phyloP scores from a whole-genome alignment of 37 sponge, comb jelly and placozoan species.

The Aplysina aerophoba region DNA sequence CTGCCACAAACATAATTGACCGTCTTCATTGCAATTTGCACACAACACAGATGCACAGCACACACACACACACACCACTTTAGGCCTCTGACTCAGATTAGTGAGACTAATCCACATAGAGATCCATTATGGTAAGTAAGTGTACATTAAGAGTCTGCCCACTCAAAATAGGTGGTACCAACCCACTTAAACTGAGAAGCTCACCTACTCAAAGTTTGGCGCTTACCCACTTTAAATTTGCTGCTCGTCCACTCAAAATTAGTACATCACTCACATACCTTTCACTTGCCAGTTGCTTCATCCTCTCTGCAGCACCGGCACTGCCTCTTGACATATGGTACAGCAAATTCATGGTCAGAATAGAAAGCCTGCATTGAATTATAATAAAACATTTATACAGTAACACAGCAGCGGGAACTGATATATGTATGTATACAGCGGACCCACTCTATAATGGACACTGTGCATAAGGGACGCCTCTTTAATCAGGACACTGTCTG shows the following conservation, averaged over 20 bases:
- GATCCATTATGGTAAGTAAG: too few relatives aligned
- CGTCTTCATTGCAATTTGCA: too few relatives aligned
- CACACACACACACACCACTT: too few relatives aligned
- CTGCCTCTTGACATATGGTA: slow-evolving; percentile 60
- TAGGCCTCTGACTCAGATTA: too few relatives aligned
- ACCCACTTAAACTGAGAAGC: not conserved
- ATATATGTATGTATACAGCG: too few relatives aligned
- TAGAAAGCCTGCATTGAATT: slow-evolving; percentile 8
- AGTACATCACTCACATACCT: not conserved
- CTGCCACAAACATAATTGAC: too few relatives aligned
- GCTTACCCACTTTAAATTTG: not conserved
- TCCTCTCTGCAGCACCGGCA: not conserved
- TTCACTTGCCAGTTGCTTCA: slow-evolving; percentile 8
- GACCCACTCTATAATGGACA: too few relatives aligned
- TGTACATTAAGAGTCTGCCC: slow-evolving; percentile 7
- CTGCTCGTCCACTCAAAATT: too few relatives aligned
- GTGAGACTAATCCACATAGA: too few relatives aligned
- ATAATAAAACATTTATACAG: not conserved
- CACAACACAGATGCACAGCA: too few relatives aligned
- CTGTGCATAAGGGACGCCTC: too few relatives aligned
- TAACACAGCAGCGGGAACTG: not conserved
- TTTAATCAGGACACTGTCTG: too few relatives aligned
- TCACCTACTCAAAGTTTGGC: not conserved
- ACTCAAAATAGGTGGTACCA: not conserved
- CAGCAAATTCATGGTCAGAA: slow-evolving; percentile 44